Conservation (phyloP, 2,113 vertebrate species). For the Phylloscopus trochilus region DNA sequence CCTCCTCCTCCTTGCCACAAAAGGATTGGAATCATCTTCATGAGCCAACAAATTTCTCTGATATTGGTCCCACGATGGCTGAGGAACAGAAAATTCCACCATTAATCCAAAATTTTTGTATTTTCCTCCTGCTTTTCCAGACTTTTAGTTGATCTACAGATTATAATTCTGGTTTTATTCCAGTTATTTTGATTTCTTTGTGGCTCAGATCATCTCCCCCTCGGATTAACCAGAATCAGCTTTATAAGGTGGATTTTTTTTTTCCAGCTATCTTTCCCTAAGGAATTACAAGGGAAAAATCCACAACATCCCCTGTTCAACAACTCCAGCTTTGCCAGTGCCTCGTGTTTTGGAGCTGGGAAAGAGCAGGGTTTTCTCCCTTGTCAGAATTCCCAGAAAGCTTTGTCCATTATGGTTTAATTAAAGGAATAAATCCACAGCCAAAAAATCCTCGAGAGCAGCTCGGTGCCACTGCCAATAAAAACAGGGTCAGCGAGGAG, state of each 20-base stretch:
- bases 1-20: not conserved
- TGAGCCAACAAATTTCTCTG: not conserved
- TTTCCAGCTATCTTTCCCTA: not conserved
- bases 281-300: not conserved
- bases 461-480: not conserved
- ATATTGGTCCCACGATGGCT: not conserved
- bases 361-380: not conserved
- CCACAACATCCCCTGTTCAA: not conserved
- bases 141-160: not conserved
- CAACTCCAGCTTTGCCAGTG: not conserved
- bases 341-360: not conserved
- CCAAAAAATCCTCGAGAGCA: not conserved
- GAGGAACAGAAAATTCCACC: not conserved
- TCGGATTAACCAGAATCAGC: not conserved
- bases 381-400: not conserved
- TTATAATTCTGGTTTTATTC: not conserved
- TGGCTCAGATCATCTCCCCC: not conserved
- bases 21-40: not conserved
- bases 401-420: not conserved
- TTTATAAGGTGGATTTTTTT: not conserved
- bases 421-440: not conserved
- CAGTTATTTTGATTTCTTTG: not conserved
- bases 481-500: not conserved
- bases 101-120: accelerated
- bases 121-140: not conserved